Conservation (phyloP, 2,888 invertebrate species). For the Nomada hirtipes region DNA sequence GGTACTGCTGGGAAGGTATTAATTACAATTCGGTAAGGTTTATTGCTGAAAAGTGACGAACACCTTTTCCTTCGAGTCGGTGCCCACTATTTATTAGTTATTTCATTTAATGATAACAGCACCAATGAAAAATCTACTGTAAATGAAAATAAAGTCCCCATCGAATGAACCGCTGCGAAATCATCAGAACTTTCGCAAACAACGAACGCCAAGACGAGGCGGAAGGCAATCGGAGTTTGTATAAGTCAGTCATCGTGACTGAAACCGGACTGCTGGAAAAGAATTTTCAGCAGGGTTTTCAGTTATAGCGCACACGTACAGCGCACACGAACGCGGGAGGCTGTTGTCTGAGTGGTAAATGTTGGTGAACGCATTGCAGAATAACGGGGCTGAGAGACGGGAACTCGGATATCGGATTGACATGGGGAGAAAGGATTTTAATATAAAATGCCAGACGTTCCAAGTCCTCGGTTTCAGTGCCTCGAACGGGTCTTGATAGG, state of each 20-base stretch:
- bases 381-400: slow-evolving; percentile 14
- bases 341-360: slow-evolving; percentile 25
- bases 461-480: slow-evolving; percentile 62
- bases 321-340: background rate
- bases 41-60: too few species aligned
- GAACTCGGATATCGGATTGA: slow-evolving; percentile 48
- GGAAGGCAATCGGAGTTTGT: too few species aligned
- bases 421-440: slow-evolving; percentile 75
- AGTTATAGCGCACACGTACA: slow-evolving; percentile 15
- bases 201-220: too few species aligned
- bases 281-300: slow-evolving; percentile 45
- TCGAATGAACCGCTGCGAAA: background rate
- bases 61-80: too few species aligned
- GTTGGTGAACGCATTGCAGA: slow-evolving; percentile 42
- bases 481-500: slow-evolving; percentile 50
- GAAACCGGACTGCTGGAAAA: background rate
- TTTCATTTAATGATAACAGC: too few species aligned
- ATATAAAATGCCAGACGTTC: slow-evolving; percentile 78
- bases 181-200: too few species aligned
- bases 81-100: too few species aligned
- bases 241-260: slow-evolving; percentile 19
- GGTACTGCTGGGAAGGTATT: too few species aligned
- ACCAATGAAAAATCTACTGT: too few species aligned
- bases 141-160: background rate
- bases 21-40: too few species aligned